Conservation (phyloP, 2,797 vertebrate species). For the Setipinna tenuifilis region DNA sequence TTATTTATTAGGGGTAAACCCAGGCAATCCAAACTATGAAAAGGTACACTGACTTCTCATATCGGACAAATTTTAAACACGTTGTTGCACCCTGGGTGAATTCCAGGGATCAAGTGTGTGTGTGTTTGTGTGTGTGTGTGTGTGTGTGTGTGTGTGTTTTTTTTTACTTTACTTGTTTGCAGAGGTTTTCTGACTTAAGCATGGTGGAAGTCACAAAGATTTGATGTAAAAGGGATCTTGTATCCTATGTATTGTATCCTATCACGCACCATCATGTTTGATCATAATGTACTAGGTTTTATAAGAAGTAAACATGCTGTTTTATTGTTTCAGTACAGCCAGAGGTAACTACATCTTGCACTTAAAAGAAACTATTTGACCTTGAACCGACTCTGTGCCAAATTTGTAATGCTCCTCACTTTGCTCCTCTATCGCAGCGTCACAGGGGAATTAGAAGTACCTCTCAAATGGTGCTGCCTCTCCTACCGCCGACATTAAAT, state of each 20-base stretch:
- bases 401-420: not conserved
- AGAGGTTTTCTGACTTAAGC: not conserved
- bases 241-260: no score
- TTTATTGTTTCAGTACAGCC: not conserved
- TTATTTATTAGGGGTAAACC: slow-evolving; percentile 24
- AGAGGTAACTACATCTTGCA: not conserved
- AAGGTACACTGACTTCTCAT: slow-evolving; percentile 25
- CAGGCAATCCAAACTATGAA: slow-evolving; percentile 26
- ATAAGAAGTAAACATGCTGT: not conserved
- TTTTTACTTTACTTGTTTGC: not conserved
- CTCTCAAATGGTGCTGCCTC: not conserved
- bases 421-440: not conserved
- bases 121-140: slow-evolving; percentile 22
- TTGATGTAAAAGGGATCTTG: not conserved
- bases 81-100: slow-evolving; percentile 4
- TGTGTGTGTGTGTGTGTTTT: slow-evolving; percentile 20
- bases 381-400: not conserved
- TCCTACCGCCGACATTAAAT: not conserved
- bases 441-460: not conserved
- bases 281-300: not conserved
- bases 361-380: not conserved
- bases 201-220: not conserved
- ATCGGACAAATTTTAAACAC: slow-evolving; percentile 5
- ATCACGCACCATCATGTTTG: not conserved
- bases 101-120: not conserved